Percentiles rank a stretch among this genome's conserved stretches.
Evolutionary conservation across 2,797 vertebrate species (phyloP).

Genomic region (Epinephelus coioides): DNA sequence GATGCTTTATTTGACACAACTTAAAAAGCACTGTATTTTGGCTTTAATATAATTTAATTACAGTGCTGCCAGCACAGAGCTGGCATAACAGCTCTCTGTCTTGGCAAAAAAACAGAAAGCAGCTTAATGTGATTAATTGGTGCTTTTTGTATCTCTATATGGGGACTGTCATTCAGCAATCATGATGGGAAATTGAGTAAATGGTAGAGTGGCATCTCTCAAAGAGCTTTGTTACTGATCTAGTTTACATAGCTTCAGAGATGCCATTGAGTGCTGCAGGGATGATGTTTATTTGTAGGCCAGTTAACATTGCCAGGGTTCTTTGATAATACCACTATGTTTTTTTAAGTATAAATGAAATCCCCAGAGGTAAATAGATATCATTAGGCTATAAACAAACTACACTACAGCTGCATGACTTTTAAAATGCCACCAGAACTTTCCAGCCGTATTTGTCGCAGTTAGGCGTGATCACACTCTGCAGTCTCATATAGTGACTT

Average conservation of each 20-base stretch:
- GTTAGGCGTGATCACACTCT: too few relatives aligned
- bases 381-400: too few relatives aligned
- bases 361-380: too few relatives aligned
- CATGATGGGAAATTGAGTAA: slow-evolving; percentile 51
- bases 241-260: slow-evolving; percentile 12
- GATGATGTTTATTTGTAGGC: too few relatives aligned
- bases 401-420: too few relatives aligned
- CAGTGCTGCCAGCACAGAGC: slow-evolving; percentile 60
- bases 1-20: slow-evolving; percentile 64
- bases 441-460: too few relatives aligned
- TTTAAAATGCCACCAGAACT: too few relatives aligned
- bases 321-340: too few relatives aligned
- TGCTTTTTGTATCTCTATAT: slow-evolving; percentile 69
- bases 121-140: slow-evolving; percentile 80
- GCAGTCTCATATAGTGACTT: too few relatives aligned
- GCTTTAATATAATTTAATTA: slow-evolving; percentile 78
- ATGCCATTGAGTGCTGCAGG: background rate
- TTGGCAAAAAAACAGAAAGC: slow-evolving; percentile 71
- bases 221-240: slow-evolving; percentile 29
- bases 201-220: slow-evolving; percentile 24
- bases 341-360: too few relatives aligned
- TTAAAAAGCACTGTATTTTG: slow-evolving; percentile 66
- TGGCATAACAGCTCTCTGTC: slow-evolving; percentile 65
- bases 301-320: too few relatives aligned
- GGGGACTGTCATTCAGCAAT: slow-evolving; percentile 66